phyloP scores from a whole-genome alignment of 2,113 vertebrate species.

The Nestor notabilis region DNA sequence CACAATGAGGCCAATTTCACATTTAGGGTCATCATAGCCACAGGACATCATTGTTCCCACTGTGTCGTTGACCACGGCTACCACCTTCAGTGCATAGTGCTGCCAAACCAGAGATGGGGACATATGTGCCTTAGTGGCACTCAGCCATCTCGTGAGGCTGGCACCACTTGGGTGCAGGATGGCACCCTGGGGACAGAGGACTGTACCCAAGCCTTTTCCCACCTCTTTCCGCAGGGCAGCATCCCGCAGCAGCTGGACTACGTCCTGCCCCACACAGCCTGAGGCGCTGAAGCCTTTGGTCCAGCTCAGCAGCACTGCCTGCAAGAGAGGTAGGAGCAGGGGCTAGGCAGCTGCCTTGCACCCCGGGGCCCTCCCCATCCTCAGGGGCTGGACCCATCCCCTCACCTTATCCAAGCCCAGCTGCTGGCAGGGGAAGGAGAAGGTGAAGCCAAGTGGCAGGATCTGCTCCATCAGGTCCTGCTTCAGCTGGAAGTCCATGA shows the following conservation, averaged over 20 bases:
- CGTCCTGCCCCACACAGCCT: slow-evolving; percentile 68
- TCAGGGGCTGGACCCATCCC: not conserved
- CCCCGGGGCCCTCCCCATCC: not conserved
- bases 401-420: slow-evolving; percentile 79
- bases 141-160: not conserved
- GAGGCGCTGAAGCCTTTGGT: slow-evolving; percentile 81
- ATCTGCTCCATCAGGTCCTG: slow-evolving; percentile 38
- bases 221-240: slow-evolving; percentile 76
- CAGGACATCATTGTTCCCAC: slow-evolving; percentile 87
- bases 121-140: not conserved
- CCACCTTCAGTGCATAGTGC: slow-evolving; percentile 72
- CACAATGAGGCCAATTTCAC: slow-evolving; percentile 81
- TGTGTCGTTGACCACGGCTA: slow-evolving; percentile 81
- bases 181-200: not conserved
- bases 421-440: slow-evolving; percentile 83
- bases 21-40: slow-evolving; percentile 75
- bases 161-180: not conserved
- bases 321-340: not conserved
- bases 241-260: slow-evolving; percentile 73
- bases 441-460: slow-evolving; percentile 78
- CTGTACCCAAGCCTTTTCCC: not conserved
- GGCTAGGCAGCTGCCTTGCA: rapidly evolving
- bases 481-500: slow-evolving; percentile 75
- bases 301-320: slow-evolving; percentile 82
- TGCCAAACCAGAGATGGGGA: slow-evolving; percentile 51